Base-by-base conservation (phyloP, 2,888 invertebrate species). In the Drosophila atripex region DNA sequence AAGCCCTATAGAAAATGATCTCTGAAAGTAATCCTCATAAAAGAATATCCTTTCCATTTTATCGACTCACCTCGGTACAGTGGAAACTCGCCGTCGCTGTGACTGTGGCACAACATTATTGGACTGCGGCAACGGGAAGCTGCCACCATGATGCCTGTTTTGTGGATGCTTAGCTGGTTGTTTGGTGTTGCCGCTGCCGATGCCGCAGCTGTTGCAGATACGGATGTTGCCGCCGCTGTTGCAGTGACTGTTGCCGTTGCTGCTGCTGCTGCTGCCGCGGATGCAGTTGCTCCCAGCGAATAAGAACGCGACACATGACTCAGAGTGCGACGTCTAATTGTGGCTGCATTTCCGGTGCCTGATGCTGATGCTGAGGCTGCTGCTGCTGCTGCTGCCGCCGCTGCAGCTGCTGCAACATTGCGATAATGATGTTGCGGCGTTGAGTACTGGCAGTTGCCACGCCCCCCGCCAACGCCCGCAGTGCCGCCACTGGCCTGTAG, bases 41-140 rank as follows among this genome's bases (percentile, higher is more conserved):
- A 32, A 0, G 11, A 1, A 11, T n/a, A 23, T n/a, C 1, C 0
- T 7, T 38, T 11, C 2, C 5, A 14, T 14, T 5, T 25, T 25
- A 41, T 43, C 25, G n/a, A 83, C 89, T 84, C 93, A 96, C 96
- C 96, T 95, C 94, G 93, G 92, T 95, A 95, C 92, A 95, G 94
- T 89, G 96, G 96, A 92, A 96, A 96, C 92, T 96, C 96, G 89
- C 96, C 95, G 91, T 96, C 96, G 91, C 96, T 96, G 92, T 95
- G 95, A 91, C 96, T 96, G 93, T 96, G 96, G 78, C 95, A 96
- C 91, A 96, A 93, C 95, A 96, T 95, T 94, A 96, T 96, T 91
- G 94, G 94, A 91, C 94, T 94, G 91, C 93, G 94, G 91, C 93
- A 93, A 91, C 93, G 93, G 90, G 94, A 93, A 39, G 90, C 93